Base-by-base conservation (phyloP, 2,888 invertebrate genomes). In the Kuschelorhynchus macadamiae region DNA sequence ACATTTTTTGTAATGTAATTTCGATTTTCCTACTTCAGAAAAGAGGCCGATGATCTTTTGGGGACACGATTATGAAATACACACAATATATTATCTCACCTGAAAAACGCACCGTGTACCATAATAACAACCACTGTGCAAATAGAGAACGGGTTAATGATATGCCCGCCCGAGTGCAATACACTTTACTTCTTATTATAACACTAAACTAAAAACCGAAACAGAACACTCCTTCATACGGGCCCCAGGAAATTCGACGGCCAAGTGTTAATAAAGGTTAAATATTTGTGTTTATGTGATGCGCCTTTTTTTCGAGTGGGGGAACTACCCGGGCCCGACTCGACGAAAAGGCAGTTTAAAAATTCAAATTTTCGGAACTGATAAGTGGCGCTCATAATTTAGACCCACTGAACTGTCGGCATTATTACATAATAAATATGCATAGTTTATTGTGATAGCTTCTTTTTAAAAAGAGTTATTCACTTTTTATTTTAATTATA, bases 191-290 rank as follows among this genome's bases (percentile, higher is more conserved):
- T n/a, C n/a, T 25, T 25, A 39, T 36, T 39, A 52, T 11, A 47
- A 20, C 49, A 52, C 44, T 52, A 52, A 33, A 52, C 52, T 52
- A 77, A 53, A 53, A 53, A 53, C 53, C 39, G 55, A 55, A 55
- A 55, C 55, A 55, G 30, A 55, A 55, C 42, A 16, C 25, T 55
- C 61, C 47, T 50, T 50, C 46, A 77, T 78, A 77, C 75, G 76
- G 77, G 79, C 77, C 76, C 77, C 79, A 79, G 79, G 79, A 80
- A 79, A 78, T 76, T 72, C 73, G 72, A 75, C 72, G 74, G 72
- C 71, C 73, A 75, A 75, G 77, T 77, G 25, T 5, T 25, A 25
- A 25, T 25, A 5, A 25, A 25, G 25, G 36, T 36, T 36, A 36
- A 36, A 36, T 36, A 36, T 12, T 36, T 36, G 36, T 36, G 36